These are phyloP conservation scores for Zaprionus africanus DNA, from an alignment of 1,140 invertebrate species.

Conservation along the genomic window DNA sequence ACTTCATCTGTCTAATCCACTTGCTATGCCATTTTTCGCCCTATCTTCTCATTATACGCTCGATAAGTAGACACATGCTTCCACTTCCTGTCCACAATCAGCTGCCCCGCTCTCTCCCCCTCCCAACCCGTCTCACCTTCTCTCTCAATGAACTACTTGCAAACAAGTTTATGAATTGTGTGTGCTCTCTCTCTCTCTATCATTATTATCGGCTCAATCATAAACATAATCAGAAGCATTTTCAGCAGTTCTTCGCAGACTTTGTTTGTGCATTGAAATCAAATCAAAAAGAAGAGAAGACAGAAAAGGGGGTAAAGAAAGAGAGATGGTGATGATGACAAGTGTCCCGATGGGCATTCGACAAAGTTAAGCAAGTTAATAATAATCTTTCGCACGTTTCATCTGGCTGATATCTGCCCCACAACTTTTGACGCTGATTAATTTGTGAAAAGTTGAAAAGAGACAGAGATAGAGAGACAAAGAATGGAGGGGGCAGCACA, in stretches of 20 bases:
- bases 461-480: neutral
- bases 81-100: constrained; percentile 33
- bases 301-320: neutral
- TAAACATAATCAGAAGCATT: constrained; percentile 25
- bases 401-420: constrained; percentile 32
- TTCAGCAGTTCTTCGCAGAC: neutral
- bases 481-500: neutral
- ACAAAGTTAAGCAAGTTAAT: constrained; percentile 42
- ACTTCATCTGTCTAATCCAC: neutral
- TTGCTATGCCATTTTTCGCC: neutral
- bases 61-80: too few relatives aligned
- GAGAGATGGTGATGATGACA: neutral
- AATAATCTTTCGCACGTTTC: constrained; percentile 39
- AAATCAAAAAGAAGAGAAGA: constrained; percentile 5
- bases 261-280: constrained; percentile 14
- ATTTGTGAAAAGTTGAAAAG: constrained; percentile 28
- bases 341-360: neutral
- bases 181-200: constrained; percentile 3
- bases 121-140: neutral
- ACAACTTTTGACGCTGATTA: constrained; percentile 48
- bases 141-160: neutral
- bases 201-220: constrained; percentile 33
- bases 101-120: neutral
- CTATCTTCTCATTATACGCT: neutral
- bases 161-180: constrained; percentile 18